Conservation (phyloP, 2,797 vertebrate genomes). For the Enteromius paludinosus region DNA sequence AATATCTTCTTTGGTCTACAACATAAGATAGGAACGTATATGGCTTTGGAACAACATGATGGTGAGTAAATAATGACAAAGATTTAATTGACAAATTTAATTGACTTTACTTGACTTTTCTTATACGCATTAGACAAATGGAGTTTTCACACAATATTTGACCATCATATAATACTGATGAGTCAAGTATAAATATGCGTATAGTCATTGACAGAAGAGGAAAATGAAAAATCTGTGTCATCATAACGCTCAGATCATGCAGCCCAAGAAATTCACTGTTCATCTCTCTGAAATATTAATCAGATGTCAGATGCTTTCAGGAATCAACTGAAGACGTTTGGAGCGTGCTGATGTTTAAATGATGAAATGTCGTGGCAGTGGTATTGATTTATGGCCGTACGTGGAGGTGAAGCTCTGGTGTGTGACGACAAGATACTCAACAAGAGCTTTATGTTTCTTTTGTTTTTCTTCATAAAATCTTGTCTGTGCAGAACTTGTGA, state of each 20-base stretch:
- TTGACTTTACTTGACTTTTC: too few relatives aligned
- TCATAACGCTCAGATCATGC: background rate
- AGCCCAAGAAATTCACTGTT: constrained; percentile 8
- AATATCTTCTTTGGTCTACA: too few relatives aligned
- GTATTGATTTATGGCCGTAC: background rate
- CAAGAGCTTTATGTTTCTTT: background rate
- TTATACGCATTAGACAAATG: too few relatives aligned
- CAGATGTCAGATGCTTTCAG: constrained; percentile 4
- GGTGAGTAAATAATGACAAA: too few relatives aligned
- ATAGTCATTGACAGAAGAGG: constrained; percentile 5
- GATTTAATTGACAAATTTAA: too few relatives aligned
- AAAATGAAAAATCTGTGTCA: background rate
- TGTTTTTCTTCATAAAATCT: background rate
- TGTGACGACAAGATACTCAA: background rate
- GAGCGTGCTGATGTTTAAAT: constrained; percentile 8
- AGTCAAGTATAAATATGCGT: background rate
- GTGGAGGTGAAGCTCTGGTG: background rate
- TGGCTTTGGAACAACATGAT: too few relatives aligned
- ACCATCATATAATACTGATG: background rate
- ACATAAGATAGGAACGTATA: too few relatives aligned
- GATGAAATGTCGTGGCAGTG: background rate
- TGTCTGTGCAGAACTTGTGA: background rate
- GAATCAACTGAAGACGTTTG: background rate
- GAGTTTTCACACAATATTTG: background rate
- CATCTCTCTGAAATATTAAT: constrained; percentile 31